Conservation (phyloP, 2,797 vertebrate genomes). For the Labeo calbasu region DNA sequence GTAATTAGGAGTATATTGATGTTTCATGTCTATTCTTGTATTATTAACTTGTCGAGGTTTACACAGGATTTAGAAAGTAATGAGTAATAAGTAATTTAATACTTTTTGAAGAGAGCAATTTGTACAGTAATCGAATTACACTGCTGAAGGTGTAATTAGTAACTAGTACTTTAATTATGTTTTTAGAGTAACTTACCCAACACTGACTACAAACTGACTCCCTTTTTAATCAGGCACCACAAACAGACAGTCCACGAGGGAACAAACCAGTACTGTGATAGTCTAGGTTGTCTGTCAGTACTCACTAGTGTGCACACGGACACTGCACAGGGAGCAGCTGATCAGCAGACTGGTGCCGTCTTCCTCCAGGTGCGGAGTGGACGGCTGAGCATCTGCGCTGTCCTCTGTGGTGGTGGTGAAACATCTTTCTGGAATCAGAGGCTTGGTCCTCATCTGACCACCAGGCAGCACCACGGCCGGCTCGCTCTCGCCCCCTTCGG, state of each 20-base stretch:
- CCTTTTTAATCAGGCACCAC: neutral
- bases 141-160: too few relatives aligned
- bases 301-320: slow-evolving; percentile 96
- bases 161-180: too few relatives aligned
- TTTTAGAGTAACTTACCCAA: too few relatives aligned
- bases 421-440: slow-evolving; percentile 94
- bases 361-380: slow-evolving; percentile 85
- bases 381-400: slow-evolving; percentile 81
- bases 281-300: slow-evolving; percentile 48
- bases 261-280: neutral
- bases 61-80: too few relatives aligned
- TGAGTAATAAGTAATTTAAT: too few relatives aligned
- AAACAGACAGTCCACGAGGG: neutral
- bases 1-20: too few relatives aligned
- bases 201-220: neutral
- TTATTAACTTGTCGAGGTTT: too few relatives aligned
- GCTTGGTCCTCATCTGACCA: slow-evolving; percentile 83
- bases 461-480: slow-evolving; percentile 65
- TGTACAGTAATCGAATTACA: too few relatives aligned
- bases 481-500: slow-evolving; percentile 78
- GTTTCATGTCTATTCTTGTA: too few relatives aligned
- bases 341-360: slow-evolving; percentile 93
- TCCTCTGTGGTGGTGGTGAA: slow-evolving; percentile 89
- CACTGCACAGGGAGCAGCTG: slow-evolving; percentile 89
- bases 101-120: too few relatives aligned